phyloP scores from a whole-genome alignment of 2,113 vertebrate species.

The Oreamnos americanus region DNA sequence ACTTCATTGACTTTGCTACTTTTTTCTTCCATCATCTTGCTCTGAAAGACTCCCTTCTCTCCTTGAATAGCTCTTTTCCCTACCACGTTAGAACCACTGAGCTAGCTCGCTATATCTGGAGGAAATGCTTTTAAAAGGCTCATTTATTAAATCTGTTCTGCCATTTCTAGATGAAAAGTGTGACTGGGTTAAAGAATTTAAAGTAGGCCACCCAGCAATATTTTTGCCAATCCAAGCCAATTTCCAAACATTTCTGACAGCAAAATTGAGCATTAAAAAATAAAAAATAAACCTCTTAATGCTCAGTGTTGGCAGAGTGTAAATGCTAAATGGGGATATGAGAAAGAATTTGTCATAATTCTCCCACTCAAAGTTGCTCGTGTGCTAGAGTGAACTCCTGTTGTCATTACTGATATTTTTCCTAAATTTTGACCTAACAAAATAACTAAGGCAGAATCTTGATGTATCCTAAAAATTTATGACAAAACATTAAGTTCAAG shows the following conservation, averaged over 20 bases:
- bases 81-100: not conserved
- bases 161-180: slow-evolving; percentile 28
- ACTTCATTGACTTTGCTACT: not conserved
- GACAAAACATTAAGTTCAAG: not conserved
- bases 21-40: not conserved
- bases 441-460: not conserved
- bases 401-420: not conserved
- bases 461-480: not conserved
- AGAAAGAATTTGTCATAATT: slow-evolving; percentile 20
- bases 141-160: slow-evolving; percentile 5
- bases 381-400: not conserved
- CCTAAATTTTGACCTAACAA: not conserved
- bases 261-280: slow-evolving; percentile 4
- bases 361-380: not conserved
- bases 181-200: slow-evolving; percentile 34
- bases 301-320: not conserved
- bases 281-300: not conserved
- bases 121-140: not conserved
- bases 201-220: slow-evolving; percentile 29
- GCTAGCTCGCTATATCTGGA: not conserved
- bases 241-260: slow-evolving; percentile 37
- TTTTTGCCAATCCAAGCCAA: slow-evolving; percentile 20
- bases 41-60: not conserved
- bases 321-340: not conserved
- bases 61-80: not conserved